Conservation (phyloP, 2,797 vertebrate species). For the Scolopax rusticola region DNA sequence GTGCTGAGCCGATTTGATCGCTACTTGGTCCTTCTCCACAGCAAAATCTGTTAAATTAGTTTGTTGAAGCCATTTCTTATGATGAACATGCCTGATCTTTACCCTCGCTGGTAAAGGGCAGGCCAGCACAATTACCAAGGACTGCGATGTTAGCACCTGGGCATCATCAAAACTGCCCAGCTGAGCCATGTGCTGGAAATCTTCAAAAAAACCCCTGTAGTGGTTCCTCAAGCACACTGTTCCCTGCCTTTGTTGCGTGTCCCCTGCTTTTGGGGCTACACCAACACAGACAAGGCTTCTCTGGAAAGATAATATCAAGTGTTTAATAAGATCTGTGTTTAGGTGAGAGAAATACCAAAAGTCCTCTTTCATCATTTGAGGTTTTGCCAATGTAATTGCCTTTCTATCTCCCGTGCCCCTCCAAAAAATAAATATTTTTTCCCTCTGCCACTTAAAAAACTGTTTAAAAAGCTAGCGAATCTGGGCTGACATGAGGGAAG, state of each 20-base stretch:
- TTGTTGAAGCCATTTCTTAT: not conserved
- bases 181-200: not conserved
- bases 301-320: not conserved
- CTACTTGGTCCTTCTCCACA: not conserved
- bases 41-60: not conserved
- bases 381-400: constrained; percentile 40
- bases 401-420: not conserved
- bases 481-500: not conserved
- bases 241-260: not conserved
- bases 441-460: not conserved
- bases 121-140: not conserved
- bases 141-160: not conserved
- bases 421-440: constrained; percentile 10
- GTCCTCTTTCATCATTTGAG: constrained; percentile 48
- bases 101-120: not conserved
- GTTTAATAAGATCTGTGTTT: constrained; percentile 19
- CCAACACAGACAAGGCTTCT: not conserved
- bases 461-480: not conserved
- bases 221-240: not conserved
- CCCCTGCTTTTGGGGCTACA: not conserved
- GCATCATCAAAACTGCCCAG: not conserved
- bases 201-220: not conserved
- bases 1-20: not conserved
- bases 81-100: not conserved
- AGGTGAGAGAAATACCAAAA: constrained; percentile 35